Evolutionary conservation across 2,888 invertebrate species (phyloP), one percentile per base, ranked within the genome.

Genomic region (Eupsilia transversa): DNA sequence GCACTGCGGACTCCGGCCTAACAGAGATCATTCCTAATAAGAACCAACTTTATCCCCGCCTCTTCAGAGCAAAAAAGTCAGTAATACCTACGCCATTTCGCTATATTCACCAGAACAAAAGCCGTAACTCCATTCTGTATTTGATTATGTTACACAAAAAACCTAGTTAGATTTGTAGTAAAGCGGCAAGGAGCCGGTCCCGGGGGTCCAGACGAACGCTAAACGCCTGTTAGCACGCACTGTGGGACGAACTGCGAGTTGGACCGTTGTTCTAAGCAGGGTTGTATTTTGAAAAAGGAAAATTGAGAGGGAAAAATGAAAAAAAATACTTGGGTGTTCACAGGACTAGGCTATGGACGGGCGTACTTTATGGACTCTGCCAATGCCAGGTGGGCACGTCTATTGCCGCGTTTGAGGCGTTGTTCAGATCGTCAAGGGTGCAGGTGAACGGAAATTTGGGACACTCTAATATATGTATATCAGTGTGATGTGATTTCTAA

Each of bases 201-300:
- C 94, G 27, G 7, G 94, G 92, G 95, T 89, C 83, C 80, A 74
- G 73, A 75, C 86, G 77, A 92, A 92, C 95, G 92, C 95, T 96
- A 96, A 96, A 96, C 96, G 96, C 94, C 95, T 96, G 96, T 96
- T 96, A 96, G 93, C 96, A 96, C 96, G 96, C 96, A 96, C 92
- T 94, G 85, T 88, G 93, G 91, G 89, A 79, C 85, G 91, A 60
- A 92, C 77, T 87, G 75, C 71, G 80, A 80, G 77, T 59, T 70
- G 66, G 68, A 74, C 83, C 87, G 86, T 89, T 90, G 88, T 90
- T 83, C 41, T 69, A 20, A 0, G 17, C 90, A 91, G 90, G 70
- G 83, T 10, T 9, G 88, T n/a, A 89, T 70, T 89, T 33, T 9
- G 61, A 9, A 52, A 3, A 4, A 0, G 17, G 57, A 9, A 49